phyloP scores from a whole-genome alignment of 2,113 vertebrate genomes.

The Indri indri region DNA sequence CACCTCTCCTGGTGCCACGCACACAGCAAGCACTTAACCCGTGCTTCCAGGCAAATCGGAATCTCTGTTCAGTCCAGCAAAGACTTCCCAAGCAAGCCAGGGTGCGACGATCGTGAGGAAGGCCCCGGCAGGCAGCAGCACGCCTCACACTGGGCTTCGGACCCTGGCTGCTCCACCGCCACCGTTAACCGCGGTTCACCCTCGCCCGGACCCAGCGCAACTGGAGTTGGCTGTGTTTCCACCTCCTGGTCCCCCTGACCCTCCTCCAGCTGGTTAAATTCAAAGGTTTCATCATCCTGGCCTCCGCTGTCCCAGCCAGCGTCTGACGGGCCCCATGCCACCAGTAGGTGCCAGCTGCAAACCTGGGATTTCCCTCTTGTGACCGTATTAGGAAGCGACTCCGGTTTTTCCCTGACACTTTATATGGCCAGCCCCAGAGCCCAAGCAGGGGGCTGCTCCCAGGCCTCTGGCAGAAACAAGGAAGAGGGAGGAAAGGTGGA shows the following conservation, averaged over 20 bases:
- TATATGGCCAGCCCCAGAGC: constrained; percentile 73
- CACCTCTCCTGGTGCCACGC: not conserved
- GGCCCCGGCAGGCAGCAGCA: not conserved
- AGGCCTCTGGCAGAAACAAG: not conserved
- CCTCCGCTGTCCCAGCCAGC: not conserved
- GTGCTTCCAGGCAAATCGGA: not conserved
- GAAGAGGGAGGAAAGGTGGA: not conserved
- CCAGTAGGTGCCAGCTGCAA: constrained; percentile 29
- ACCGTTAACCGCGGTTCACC: rapidly evolving
- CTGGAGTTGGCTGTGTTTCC: not conserved
- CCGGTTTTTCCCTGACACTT: constrained; percentile 60
- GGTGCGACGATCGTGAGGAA: not conserved
- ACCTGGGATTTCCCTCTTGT: constrained; percentile 80
- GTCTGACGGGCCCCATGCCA: constrained; percentile 40
- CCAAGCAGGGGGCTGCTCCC: not conserved
- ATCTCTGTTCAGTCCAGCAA: not conserved
- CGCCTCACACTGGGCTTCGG: rapidly evolving
- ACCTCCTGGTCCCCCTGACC: not conserved
- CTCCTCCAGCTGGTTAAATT: not conserved
- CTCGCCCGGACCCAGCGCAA: not conserved
- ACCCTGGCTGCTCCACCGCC: not conserved
- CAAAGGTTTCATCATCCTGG: not conserved
- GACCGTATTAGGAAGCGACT: constrained; percentile 86
- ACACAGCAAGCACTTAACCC: not conserved
- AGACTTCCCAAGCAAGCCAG: not conserved